phyloP scores from a whole-genome alignment of 92 coral and sea anemone genomes.

The Palythoa caribaeorum region DNA sequence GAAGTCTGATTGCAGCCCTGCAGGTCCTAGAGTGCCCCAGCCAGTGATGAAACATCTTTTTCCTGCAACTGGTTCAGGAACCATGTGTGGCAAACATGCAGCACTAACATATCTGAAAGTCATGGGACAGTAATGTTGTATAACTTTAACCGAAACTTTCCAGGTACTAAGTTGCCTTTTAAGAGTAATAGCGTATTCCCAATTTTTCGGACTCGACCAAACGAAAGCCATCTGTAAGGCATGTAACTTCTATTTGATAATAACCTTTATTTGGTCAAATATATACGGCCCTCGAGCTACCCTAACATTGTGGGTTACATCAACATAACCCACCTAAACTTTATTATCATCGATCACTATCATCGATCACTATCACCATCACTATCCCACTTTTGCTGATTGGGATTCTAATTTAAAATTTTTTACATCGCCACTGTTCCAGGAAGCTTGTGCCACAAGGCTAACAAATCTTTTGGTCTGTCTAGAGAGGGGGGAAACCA shows the following conservation, averaged over 20 bases:
- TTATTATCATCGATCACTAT: too few relatives aligned
- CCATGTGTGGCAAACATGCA: not conserved
- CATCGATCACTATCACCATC: too few relatives aligned
- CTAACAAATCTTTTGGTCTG: too few relatives aligned
- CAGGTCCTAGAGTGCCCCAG: not conserved
- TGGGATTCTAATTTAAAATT: too few relatives aligned
- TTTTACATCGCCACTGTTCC: too few relatives aligned
- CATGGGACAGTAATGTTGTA: not conserved
- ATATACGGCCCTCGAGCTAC: too few relatives aligned
- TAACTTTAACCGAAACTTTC: not conserved
- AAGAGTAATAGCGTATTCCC: not conserved
- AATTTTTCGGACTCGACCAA: not conserved
- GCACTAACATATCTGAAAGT: not conserved
- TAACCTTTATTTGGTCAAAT: too few relatives aligned
- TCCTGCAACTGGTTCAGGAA: not conserved
- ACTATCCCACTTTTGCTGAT: too few relatives aligned
- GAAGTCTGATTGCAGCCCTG: not conserved
- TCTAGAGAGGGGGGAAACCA: too few relatives aligned
- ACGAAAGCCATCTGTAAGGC: not conserved
- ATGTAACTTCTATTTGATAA: not conserved
- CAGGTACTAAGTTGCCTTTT: not conserved
- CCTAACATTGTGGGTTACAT: too few relatives aligned
- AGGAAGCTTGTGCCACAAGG: too few relatives aligned
- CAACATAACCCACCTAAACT: too few relatives aligned
- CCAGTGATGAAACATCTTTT: conserved; percentile 1